Evolutionary conservation across 2,113 vertebrate genomes (phyloP), one percentile per base, ranked within the genome.

Genomic region (Phyllostomus hastatus): DNA sequence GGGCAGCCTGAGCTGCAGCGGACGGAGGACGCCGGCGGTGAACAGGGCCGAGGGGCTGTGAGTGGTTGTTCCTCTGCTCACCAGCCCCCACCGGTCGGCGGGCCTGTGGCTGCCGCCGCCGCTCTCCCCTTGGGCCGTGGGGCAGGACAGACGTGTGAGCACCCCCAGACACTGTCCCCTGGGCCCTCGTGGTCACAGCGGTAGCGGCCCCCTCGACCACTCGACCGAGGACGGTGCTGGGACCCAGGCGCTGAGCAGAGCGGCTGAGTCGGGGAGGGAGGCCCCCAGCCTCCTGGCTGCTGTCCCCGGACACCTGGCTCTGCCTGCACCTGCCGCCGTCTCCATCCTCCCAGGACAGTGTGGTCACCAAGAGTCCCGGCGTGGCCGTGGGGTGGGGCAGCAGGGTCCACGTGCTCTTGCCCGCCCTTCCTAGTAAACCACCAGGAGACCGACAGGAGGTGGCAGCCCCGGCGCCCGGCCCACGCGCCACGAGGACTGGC

Each of bases 21-120:
- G 17, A 4, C 9, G n/a, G 17, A 6, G 35, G 20, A 35, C 0
- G 7, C 52, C 57, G 24, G 57, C 3, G 24, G 2, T 6, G 59
- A 14, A 4, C 41, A 38, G 61, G 15, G 1, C 0, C 2, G 48
- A 20, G 35, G 54, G 10, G 26, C 8, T 0, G 1, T 7, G 46
- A 4, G 20, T 14, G 0, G 7, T 16, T 54, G 9, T 2, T 2
- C 11, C 8, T 0, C 7, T 4, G 0, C 50, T 54, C 41, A 0
- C 24, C 6, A 1, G 4, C 3, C 1, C 1, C 67, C 31, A 1
- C 2, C 7, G 2, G 26, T 6, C 8, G 33, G 0, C 15, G 38
- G 52, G 28, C 43, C 6, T 2, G 4, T 14, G 7, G 17, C 1
- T 5, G 0, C 67, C 33, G 33, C 2, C 10, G 1, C 15, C 11